Percentiles rank a stretch among this genome's conserved stretches.
phyloP scores from a whole-genome alignment of 2,888 invertebrate genomes.

The Sisyra nigra region DNA sequence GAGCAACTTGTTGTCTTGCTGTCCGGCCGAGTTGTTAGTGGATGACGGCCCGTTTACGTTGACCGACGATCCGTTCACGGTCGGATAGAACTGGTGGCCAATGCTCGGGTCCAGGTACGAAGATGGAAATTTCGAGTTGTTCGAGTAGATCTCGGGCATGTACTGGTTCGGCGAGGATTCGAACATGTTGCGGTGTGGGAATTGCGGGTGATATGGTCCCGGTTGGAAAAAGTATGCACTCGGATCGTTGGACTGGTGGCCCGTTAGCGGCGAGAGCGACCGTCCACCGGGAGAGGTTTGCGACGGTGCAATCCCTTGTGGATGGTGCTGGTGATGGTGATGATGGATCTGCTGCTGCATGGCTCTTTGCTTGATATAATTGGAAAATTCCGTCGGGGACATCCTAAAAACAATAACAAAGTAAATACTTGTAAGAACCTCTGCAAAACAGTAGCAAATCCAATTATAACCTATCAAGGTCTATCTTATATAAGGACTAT shows the following conservation, averaged over 20 bases:
- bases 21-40: slow-evolving; percentile 27
- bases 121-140: slow-evolving; percentile 25
- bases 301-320: slow-evolving; percentile 41
- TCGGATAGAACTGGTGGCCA: slow-evolving; percentile 8
- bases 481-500: no score
- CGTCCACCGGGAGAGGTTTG: slow-evolving; percentile 36
- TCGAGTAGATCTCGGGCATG: slow-evolving; percentile 27
- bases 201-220: slow-evolving; percentile 34
- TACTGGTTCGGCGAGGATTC: slow-evolving; percentile 33
- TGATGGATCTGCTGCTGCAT: slow-evolving; percentile 64
- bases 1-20: slow-evolving; percentile 26
- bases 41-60: slow-evolving; percentile 19
- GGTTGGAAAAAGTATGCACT: slow-evolving; percentile 44
- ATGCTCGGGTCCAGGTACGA: slow-evolving; percentile 11
- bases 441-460: not conserved
- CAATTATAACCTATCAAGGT: no score
- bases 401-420: slow-evolving; percentile 39
- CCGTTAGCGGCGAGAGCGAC: slow-evolving; percentile 39
- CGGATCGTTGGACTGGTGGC: slow-evolving; percentile 33
- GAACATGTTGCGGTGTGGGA: slow-evolving; percentile 35
- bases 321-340: slow-evolving; percentile 28
- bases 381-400: slow-evolving; percentile 95
- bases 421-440: not conserved
- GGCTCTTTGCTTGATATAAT: slow-evolving; percentile 90
- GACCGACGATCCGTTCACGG: slow-evolving; percentile 9